Evolutionary conservation across 2,888 invertebrate species (phyloP), one percentile per base, ranked within the genome.

Genomic region (Panzeria rudis): DNA sequence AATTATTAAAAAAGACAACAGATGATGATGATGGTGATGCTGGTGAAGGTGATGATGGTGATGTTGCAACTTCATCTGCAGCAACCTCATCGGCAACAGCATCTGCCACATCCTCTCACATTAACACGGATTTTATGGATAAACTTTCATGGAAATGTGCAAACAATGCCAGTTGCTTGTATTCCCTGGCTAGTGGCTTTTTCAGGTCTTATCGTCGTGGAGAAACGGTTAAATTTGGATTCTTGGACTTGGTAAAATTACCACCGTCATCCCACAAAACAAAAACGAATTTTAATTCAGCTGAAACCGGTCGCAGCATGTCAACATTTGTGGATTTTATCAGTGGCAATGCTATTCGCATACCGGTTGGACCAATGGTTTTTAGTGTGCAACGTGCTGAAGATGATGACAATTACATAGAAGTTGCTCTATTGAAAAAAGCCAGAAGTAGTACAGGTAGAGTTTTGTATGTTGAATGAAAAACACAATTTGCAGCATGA

Each of bases 151-250:
- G 92, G 92, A 89, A 89, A 88, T 95, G 95, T 92, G 94, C 94
- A 90, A 94, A 95, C 88, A 95, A 95, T 91, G 94, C 94, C 41
- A 94, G 94, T 84, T 95, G 95, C 88, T 93, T 95, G 47, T 93
- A 94, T 77, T 88, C 92, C 44, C 90, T 95, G 89, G 93, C 94
- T 23, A 93, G 91, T 83, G 93, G 94, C 86, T 92, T 95, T 68
- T 90, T 94, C 79, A 93, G 92, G 87, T 94, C 93, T 87, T 93
- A 94, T 83, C 91, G 93, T 72, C 93, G 93, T 72, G 93, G 94
- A 87, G 94, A 93, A 88, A 92, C 94, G 71, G 93, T 95, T 82
- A 93, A 93, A 87, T 94, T 95, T 89, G 94, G 94, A 79, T 89
- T 93, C 86, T 90, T 95, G 84, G 94, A 94, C 87, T 93, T 95